Conservation (phyloP, 1,140 invertebrate genomes). For the Mizuhopecten yessoensis region DNA sequence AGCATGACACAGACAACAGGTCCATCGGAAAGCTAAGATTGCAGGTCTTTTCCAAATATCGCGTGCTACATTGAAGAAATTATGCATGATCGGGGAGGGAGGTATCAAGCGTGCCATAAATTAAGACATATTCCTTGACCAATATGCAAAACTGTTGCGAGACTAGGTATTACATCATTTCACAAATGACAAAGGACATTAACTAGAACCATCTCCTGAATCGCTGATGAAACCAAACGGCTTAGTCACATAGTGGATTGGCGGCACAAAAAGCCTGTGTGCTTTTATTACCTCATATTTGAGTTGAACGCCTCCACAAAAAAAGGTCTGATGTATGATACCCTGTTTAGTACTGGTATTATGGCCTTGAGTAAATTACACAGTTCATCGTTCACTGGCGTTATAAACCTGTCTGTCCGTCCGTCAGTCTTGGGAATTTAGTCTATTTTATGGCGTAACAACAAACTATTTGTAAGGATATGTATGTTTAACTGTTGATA, state of each 20-base stretch:
- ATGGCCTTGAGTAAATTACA: neutral
- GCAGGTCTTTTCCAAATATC: neutral
- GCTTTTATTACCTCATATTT: neutral
- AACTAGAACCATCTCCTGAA: neutral
- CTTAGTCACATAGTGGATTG: slow-evolving; percentile 8
- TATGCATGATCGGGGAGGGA: neutral
- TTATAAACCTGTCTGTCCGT: neutral
- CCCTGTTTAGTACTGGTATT: neutral
- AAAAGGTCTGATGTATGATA: neutral
- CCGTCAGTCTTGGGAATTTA: neutral
- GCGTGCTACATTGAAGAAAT: neutral
- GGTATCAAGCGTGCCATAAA: slow-evolving; percentile 1
- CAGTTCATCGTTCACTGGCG: neutral
- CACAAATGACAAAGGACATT: neutral
- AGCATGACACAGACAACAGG: neutral
- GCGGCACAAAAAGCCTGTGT: slow-evolving; percentile 22
- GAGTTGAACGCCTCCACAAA: slow-evolving; percentile 15
- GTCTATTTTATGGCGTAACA: neutral
- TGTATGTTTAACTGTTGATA: neutral
- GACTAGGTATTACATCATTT: slow-evolving; percentile 38
- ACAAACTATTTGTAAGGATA: neutral
- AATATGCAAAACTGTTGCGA: neutral
- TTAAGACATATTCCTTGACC: slow-evolving; percentile 26
- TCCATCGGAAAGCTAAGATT: neutral
- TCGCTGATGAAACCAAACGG: neutral